Percentiles rank a stretch among this genome's conserved stretches.
Conservation (phyloP, 2,888 invertebrate species). For the Himalopsyche anomala region DNA sequence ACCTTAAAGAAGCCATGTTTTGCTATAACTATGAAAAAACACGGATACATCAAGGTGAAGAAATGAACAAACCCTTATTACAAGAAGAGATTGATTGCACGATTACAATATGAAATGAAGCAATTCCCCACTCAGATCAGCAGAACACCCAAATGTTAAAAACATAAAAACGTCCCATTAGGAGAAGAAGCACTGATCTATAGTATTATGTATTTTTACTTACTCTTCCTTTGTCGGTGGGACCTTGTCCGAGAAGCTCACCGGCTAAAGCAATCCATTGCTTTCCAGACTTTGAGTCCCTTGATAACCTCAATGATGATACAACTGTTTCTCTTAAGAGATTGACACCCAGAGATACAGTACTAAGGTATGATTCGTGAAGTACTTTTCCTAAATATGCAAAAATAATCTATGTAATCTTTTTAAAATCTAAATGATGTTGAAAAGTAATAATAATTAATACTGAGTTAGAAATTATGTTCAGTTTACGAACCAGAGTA, state of each 20-base stretch:
- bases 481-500: not conserved
- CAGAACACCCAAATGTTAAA: too few relatives aligned
- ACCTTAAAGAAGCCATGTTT: too few relatives aligned
- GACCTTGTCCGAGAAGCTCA: conserved; percentile 75
- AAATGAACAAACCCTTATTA: too few relatives aligned
- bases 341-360: conserved; percentile 83
- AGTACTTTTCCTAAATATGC: conserved; percentile 76
- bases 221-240: conserved; percentile 77
- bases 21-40: too few relatives aligned
- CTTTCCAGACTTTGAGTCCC: conserved; percentile 74
- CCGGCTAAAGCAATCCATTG: conserved; percentile 80
- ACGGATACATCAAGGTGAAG: too few relatives aligned
- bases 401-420: not conserved
- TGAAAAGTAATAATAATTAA: too few relatives aligned
- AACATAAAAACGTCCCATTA: too few relatives aligned
- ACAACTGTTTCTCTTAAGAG: conserved; percentile 86
- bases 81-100: too few relatives aligned
- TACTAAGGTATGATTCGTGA: conserved; percentile 85
- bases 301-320: conserved; percentile 80
- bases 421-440: too few relatives aligned
- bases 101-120: too few relatives aligned
- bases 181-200: not conserved
- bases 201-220: not conserved
- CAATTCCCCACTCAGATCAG: too few relatives aligned
- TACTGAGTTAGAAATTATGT: not conserved